phyloP scores from a whole-genome alignment of 2,888 invertebrate genomes.

The Latrodectus elegans region DNA sequence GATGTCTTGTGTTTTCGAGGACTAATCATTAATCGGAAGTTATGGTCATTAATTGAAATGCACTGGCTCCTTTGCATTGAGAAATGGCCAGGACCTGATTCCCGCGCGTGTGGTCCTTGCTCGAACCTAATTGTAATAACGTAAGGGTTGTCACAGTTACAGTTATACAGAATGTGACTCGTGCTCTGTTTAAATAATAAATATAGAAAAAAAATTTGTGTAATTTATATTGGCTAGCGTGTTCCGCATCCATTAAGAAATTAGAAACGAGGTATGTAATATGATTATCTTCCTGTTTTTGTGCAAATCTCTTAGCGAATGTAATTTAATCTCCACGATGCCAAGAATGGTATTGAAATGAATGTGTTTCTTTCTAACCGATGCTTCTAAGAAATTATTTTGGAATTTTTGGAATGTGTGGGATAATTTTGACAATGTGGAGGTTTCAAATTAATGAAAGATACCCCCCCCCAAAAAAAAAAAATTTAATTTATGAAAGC shows the following conservation, averaged over 20 bases:
- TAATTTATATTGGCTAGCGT: conserved; percentile 2
- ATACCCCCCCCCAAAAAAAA: too few species aligned
- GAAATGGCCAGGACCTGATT: conserved; percentile 10
- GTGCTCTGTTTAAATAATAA: neutral
- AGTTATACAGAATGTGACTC: conserved; percentile 21
- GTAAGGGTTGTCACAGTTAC: conserved; percentile 52
- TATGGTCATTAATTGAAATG: conserved; percentile 52
- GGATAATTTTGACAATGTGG: too few species aligned
- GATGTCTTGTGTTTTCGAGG: conserved; percentile 24
- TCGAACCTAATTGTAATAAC: conserved; percentile 31
- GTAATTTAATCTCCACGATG: too few species aligned
- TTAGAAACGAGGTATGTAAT: conserved; percentile 24
- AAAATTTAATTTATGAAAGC: too few species aligned
- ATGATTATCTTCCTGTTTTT: conserved; percentile 13
- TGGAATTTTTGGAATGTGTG: too few species aligned
- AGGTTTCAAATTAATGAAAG: too few species aligned
- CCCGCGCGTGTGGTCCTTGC: conserved; percentile 3
- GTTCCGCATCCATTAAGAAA: conserved; percentile 41
- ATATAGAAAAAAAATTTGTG: conserved; percentile 23
- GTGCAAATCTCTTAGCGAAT: neutral
- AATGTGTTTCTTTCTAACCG: too few species aligned
- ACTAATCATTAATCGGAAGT: conserved; percentile 51
- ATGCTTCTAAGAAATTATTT: too few species aligned
- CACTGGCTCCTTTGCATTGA: conserved; percentile 16
- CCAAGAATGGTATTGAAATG: too few species aligned